Evolutionary conservation across 1,140 invertebrate species (phyloP).

Genomic region (Calephelis nemesis): DNA sequence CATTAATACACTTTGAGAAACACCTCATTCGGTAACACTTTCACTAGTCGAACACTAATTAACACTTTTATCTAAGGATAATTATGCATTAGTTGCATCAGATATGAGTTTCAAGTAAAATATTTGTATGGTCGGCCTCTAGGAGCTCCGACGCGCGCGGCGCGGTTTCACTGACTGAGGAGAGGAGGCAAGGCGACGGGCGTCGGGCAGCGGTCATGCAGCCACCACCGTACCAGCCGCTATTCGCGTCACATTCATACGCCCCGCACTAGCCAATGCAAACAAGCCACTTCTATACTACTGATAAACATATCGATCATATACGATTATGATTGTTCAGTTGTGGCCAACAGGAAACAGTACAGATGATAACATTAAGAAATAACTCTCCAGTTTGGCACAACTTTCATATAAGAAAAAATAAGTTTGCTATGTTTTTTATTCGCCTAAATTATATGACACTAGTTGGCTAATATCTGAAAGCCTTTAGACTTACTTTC

Average conservation of each 20-base stretch:
- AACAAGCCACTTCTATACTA: constrained; percentile 52
- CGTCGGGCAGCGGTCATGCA: constrained; percentile 38
- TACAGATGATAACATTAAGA: neutral
- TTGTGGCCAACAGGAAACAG: constrained; percentile 1
- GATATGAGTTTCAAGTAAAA: constrained; percentile 33
- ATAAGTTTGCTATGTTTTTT: no score
- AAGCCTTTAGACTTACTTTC: no score
- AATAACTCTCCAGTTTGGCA: neutral
- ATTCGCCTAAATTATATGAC: no score
- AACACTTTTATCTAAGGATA: constrained; percentile 67
- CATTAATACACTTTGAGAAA: constrained; percentile 20
- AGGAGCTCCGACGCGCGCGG: constrained; percentile 66
- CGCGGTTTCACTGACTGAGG: constrained; percentile 57
- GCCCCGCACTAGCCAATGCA: constrained; percentile 68
- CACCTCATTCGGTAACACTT: constrained; percentile 18
- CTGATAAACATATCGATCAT: constrained; percentile 55
- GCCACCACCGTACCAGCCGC: constrained; percentile 47
- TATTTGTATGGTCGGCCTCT: constrained; percentile 53
- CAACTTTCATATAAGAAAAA: no score
- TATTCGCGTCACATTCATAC: constrained; percentile 72
- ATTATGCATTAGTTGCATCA: constrained; percentile 54
- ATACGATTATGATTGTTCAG: constrained; percentile 9
- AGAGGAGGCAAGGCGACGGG: constrained; percentile 29
- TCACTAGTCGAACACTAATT: constrained; percentile 54
- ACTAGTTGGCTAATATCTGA: no score